A percentile compares a stretch with the other conserved stretches of the same genome.
Conservation (phyloP, 2,888 invertebrate species). For the Campopleginae sp. region DNA sequence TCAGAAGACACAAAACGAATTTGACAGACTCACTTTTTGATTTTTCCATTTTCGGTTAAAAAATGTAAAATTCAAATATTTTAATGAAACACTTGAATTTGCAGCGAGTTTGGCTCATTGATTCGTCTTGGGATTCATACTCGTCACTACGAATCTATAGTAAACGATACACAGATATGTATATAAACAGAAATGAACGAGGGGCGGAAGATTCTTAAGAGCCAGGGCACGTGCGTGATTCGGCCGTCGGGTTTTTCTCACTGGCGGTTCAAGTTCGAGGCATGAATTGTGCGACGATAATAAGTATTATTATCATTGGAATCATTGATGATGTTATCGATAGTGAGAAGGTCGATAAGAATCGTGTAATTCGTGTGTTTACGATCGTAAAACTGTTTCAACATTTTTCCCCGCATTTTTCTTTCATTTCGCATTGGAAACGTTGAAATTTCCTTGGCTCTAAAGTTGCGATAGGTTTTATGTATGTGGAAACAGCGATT, state of each 20-base stretch:
- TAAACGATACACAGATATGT: constrained; percentile 15
- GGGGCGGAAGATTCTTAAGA: constrained; percentile 62
- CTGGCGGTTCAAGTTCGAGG: neutral
- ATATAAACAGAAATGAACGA: constrained; percentile 49
- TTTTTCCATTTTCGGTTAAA: neutral
- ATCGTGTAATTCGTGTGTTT: constrained; percentile 17
- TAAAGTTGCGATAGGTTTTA: neutral
- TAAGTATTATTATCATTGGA: constrained; percentile 31
- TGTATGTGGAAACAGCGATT: neutral
- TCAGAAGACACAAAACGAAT: neutral
- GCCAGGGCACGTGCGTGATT: constrained; percentile 64
- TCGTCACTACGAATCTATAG: constrained; percentile 25
- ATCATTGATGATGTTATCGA: constrained; percentile 27
- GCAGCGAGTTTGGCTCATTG: constrained; percentile 50
- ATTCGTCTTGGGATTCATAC: constrained; percentile 54
- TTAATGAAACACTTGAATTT: neutral
- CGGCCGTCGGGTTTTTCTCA: constrained; percentile 50
- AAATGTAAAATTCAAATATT: neutral
- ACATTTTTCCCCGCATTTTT: constrained; percentile 9
- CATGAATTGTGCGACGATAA: constrained; percentile 27
- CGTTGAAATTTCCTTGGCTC: neutral
- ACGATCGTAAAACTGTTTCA: constrained; percentile 20
- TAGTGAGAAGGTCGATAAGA: constrained; percentile 20
- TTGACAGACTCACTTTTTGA: neutral
- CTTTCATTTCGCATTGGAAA: neutral